Evolutionary conservation across 2,888 invertebrate genomes (phyloP).

Genomic region (Listrodromus nycthemerus): DNA sequence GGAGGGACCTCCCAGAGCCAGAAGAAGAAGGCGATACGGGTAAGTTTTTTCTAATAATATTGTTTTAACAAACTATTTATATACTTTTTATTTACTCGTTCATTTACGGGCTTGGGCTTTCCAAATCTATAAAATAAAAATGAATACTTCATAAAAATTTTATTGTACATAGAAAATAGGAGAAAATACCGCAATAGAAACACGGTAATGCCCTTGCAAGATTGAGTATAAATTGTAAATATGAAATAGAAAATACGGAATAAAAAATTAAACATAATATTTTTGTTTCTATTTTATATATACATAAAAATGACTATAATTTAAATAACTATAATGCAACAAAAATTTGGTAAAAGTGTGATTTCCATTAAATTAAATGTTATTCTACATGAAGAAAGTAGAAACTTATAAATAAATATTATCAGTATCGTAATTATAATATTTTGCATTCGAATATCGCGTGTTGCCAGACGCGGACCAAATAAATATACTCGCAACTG

Average conservation of each 20-base stretch:
- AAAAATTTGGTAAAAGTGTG: no score
- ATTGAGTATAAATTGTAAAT: no score
- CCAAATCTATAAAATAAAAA: no score
- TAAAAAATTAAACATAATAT: no score
- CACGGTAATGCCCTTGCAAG: neutral
- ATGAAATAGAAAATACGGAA: no score
- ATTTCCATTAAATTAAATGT: neutral
- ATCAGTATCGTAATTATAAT: neutral
- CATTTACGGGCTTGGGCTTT: no score
- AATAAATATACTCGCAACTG: conserved; percentile 96
- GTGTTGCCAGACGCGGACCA: conserved; percentile 90
- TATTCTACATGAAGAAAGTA: neutral
- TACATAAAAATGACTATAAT: no score
- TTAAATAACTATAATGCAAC: no score
- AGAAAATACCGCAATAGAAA: neutral
- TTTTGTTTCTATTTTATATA: no score
- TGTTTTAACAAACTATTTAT: neutral
- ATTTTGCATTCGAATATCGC: neutral
- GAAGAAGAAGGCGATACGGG: conserved; percentile 95
- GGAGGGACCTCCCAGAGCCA: conserved; percentile 94
- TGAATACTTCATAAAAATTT: no score
- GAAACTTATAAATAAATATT: neutral
- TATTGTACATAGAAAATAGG: neutral
- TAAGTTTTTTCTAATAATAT: conserved; percentile 79
- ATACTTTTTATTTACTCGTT: no score